Conservation (phyloP, 2,797 vertebrate genomes). For the Nasua narica region DNA sequence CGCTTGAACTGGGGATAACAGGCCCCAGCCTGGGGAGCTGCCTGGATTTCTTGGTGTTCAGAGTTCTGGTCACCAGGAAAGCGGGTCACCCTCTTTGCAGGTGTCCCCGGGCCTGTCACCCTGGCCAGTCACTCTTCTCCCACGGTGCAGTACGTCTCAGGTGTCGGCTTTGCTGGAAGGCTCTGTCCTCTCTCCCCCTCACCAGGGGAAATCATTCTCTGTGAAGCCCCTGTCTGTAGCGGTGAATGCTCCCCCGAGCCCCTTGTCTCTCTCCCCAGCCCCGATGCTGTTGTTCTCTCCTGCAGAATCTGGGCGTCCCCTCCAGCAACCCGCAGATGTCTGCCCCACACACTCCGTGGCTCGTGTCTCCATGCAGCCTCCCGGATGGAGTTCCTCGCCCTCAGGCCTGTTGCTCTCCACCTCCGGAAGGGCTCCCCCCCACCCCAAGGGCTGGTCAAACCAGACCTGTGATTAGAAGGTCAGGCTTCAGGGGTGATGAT, state of each 20-base stretch:
- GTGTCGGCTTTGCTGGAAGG: not conserved
- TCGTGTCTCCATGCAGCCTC: not conserved
- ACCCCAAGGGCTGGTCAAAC: not conserved
- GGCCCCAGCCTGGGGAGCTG: not conserved
- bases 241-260: accelerated
- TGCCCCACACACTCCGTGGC: too few relatives aligned
- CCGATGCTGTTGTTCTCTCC: not conserved
- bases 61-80: not conserved
- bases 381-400: not conserved
- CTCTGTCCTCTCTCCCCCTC: not conserved
- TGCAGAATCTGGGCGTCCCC: too few relatives aligned
- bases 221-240: not conserved
- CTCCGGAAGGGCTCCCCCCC: not conserved
- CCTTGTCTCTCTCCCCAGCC: accelerated
- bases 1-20: not conserved
- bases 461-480: not conserved
- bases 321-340: not conserved
- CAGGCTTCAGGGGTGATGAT: not conserved
- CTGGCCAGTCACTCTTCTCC: not conserved
- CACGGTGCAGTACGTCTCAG: not conserved
- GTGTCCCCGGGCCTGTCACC: not conserved
- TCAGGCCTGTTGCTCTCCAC: not conserved
- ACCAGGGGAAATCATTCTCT: not conserved
- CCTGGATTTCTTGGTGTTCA: not conserved
- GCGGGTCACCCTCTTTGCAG: not conserved